Evolutionary conservation across 1,140 invertebrate species (phyloP), one percentile per base, ranked within the genome.

Genomic region (Trypoxylus dichotomus): DNA sequence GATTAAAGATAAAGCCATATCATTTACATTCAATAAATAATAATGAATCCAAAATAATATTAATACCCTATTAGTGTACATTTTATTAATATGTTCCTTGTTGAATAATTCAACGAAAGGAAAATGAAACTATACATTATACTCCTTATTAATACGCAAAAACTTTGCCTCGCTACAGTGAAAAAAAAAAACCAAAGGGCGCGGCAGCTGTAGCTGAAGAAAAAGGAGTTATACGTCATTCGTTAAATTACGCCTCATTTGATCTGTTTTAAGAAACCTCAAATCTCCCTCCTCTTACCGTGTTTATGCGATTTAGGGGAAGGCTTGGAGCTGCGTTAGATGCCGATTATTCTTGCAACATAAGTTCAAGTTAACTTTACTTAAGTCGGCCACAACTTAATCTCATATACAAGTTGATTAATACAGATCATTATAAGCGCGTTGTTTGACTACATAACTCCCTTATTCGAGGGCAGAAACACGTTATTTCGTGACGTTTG

Each of bases 11-110:
- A 58, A 19, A 13, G 7, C 15, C 25, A 19, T 19, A 63, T 63
- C 60, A 63, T 63, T 63, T 63, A 63, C 60, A 63, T 63, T 24
- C 60, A 27, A 63, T 63, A 63, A 63, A 63, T 63, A 63, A 63
- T 63, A 63, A 27, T 63, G 60, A 25, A 25, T 27, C 60, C 13
- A 13, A 19, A 15, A 19, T 19, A 47, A 19, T 1, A 47, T 47
- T 47, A 47, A 47, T 47, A 47, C 11, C 43, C 43, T 47, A 11
- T 47, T 11, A 47, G 43, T 47, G 3, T 42, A 11, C 13, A n/a
- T 58, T 8, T 15, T 58, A 5, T n/a, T 58, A 58, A 58, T 58
- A 58, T 58, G 54, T 58, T 24, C 1, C 19, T 63, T 24, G 5
- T 63, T 63, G 60, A 63, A 63, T 63, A 24, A 63, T 63, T 63